Evolutionary conservation across 2,888 invertebrate species (phyloP).

Genomic region (Sphaerophoria rueppellii): DNA sequence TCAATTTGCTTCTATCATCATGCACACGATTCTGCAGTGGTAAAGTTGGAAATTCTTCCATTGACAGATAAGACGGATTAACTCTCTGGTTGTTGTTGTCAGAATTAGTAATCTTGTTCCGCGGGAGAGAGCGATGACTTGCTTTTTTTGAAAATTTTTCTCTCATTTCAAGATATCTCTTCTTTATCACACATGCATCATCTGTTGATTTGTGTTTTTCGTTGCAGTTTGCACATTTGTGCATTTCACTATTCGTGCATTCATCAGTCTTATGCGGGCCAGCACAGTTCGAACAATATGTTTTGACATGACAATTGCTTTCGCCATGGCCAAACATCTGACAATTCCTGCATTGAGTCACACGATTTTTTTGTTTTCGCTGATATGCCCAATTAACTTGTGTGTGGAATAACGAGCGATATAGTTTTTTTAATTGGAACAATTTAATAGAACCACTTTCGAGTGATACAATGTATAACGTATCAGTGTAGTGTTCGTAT

Average conservation of each 20-base stretch:
- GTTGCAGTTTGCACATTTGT: conserved; percentile 10
- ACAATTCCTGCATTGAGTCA: conserved; percentile 28
- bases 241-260: not conserved
- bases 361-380: conserved; percentile 13
- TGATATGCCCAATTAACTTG: conserved; percentile 19
- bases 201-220: conserved; percentile 10
- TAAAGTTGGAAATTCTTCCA: not conserved
- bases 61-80: not conserved
- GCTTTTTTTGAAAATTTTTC: conserved; percentile 4
- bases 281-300: conserved; percentile 4
- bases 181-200: not conserved
- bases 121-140: not conserved
- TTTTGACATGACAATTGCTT: conserved; percentile 30
- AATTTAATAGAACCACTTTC: conserved; percentile 36
- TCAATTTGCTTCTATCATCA: not conserved
- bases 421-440: conserved; percentile 30
- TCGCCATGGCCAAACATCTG: conserved; percentile 44
- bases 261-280: conserved; percentile 8
- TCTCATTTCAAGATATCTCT: conserved; percentile 3
- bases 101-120: not conserved
- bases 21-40: not conserved
- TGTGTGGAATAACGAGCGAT: conserved; percentile 29
- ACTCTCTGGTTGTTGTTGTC: not conserved
- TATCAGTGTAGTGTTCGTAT: conserved; percentile 26
- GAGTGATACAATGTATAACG: conserved; percentile 16